Base-by-base conservation (phyloP, 2,797 vertebrate species). In the Helostoma temminkii region DNA sequence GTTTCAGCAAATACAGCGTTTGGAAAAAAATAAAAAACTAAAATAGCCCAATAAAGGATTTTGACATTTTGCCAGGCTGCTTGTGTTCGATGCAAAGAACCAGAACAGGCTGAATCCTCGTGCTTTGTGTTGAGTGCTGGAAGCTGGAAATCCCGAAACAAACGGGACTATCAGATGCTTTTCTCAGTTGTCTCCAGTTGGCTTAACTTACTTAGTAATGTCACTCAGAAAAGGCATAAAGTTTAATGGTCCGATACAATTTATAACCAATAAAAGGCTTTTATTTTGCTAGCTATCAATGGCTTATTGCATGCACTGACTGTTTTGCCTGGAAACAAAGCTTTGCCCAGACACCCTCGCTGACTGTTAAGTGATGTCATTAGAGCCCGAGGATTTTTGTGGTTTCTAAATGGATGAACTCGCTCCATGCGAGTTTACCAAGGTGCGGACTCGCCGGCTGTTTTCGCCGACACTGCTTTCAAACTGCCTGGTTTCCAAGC, bases 201-300 rank as follows among this genome's bases (percentile, higher is more conserved):
- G 72, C 64, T 76, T 1, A 28, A 76, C 63, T 66, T 50, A 14
- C 66, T n/a, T n/a, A 50, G 60, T 39, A 55, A 57, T 85, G 84
- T 86, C 83, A 82, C 83, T 85, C 50, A 52, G 71, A 71, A 77
- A 78, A 78, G 82, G 67, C 84, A 83, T 89, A 82, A 89, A 84
- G 77, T 80, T 86, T 88, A 90, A 90, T 83, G 83, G 75, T 49
- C 82, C 65, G n/a, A 77, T 59, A 73, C 70, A 53, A 81, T 88
- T 90, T 90, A 90, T 87, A 69, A 82, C 61, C 84, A 87, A 85
- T 90, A 85, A 91, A 92, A 81, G 59, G 9, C 60, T 87, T 92
- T 90, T 84, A 91, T 88, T 42, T 87, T 87, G 85, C 61, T 24
- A 18, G 71, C 81, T 81, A 84, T 86, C 87, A 79, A 46, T 82